phyloP scores from a whole-genome alignment of 2,113 vertebrate genomes.

The Carlito syrichta region DNA sequence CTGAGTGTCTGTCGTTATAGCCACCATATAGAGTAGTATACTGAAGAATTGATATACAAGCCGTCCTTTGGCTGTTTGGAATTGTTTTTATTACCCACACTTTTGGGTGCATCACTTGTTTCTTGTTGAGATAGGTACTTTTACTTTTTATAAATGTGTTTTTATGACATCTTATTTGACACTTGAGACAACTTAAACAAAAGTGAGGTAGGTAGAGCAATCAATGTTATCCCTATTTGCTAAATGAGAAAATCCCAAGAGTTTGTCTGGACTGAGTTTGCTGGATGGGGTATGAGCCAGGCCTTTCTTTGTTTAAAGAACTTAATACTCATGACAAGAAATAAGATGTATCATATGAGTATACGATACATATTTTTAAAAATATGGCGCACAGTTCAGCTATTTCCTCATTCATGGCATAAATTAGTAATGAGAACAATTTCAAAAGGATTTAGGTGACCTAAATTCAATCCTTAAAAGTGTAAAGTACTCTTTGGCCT shows the following conservation, averaged over 20 bases:
- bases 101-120: background rate
- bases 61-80: background rate
- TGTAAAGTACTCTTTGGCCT: background rate
- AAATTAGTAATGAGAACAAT: background rate
- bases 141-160: background rate
- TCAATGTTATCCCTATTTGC: background rate
- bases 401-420: background rate
- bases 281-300: background rate
- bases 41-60: background rate
- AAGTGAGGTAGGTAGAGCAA: background rate
- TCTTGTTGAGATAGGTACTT: background rate
- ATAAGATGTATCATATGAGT: background rate
- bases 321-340: background rate
- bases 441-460: background rate
- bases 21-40: background rate
- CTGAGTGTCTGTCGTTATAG: background rate
- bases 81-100: background rate
- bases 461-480: slow-evolving; percentile 16
- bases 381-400: background rate
- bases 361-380: background rate
- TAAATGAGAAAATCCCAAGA: background rate
- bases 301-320: background rate
- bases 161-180: background rate
- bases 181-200: background rate
- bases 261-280: background rate